phyloP scores from a whole-genome alignment of 2,797 vertebrate species.

The Tangara arthus region DNA sequence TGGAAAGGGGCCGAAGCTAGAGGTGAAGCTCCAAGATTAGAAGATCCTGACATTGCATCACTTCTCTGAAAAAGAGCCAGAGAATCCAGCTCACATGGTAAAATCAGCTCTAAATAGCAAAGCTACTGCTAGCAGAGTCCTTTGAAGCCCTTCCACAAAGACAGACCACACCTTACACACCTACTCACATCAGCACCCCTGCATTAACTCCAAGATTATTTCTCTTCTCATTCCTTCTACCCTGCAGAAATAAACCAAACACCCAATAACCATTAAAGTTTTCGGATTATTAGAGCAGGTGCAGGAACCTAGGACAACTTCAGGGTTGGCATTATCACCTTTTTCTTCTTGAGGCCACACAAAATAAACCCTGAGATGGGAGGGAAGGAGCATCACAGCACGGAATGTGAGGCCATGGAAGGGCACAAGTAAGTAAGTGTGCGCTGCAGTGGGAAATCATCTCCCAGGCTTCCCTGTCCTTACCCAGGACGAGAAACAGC shows the following conservation, averaged over 20 bases:
- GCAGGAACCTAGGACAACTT: background rate
- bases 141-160: background rate
- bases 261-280: accelerated
- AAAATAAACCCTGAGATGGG: background rate
- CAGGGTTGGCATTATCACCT: background rate
- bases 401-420: accelerated
- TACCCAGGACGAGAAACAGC: background rate
- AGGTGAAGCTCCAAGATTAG: background rate
- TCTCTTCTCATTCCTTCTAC: background rate
- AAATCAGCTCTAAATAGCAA: background rate
- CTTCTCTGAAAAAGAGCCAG: background rate
- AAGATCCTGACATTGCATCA: background rate
- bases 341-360: background rate
- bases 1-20: background rate
- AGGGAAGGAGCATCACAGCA: background rate
- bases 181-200: background rate
- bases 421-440: background rate
- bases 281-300: background rate
- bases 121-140: background rate
- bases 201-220: background rate
- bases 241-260: background rate
- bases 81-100: background rate
- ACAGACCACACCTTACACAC: background rate
- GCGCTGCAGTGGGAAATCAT: background rate
- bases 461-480: background rate